Evolutionary conservation across 2,113 vertebrate genomes (phyloP).

Genomic region (Odontophorus gujanensis): DNA sequence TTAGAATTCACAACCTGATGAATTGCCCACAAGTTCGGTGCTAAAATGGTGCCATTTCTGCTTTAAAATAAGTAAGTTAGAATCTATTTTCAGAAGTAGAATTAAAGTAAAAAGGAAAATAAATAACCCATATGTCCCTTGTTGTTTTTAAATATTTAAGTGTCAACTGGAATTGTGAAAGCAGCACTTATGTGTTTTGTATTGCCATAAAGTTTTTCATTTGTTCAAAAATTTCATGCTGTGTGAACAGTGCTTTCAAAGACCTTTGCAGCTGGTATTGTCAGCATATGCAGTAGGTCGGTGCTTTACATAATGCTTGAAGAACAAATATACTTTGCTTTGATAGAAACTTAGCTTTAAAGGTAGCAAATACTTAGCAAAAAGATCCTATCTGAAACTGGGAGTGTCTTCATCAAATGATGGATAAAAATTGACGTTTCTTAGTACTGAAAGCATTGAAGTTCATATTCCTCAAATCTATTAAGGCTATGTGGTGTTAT

Average conservation of each 20-base stretch:
- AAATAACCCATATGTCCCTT: slow-evolving; percentile 77
- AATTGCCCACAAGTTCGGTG: slow-evolving; percentile 66
- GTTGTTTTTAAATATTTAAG: slow-evolving; percentile 81
- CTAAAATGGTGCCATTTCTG: slow-evolving; percentile 69
- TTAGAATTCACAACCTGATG: slow-evolving; percentile 78
- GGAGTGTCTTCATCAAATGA: not conserved
- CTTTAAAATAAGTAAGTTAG: slow-evolving; percentile 75
- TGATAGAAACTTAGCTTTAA: slow-evolving; percentile 28
- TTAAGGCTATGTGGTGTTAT: not conserved
- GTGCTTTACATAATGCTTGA: not conserved
- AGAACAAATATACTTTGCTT: not conserved
- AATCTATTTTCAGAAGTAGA: slow-evolving; percentile 70
- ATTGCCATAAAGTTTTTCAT: slow-evolving; percentile 47
- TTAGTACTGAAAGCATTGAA: not conserved
- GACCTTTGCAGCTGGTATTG: slow-evolving; percentile 44
- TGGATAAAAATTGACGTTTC: slow-evolving; percentile 28
- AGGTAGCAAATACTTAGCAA: not conserved
- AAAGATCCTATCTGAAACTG: not conserved
- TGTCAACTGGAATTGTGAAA: slow-evolving; percentile 69
- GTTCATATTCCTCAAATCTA: not conserved
- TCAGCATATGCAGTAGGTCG: not conserved
- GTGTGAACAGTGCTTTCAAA: slow-evolving; percentile 28
- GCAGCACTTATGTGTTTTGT: slow-evolving; percentile 1
- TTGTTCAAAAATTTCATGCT: slow-evolving; percentile 21
- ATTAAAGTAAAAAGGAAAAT: slow-evolving; percentile 81